Evolutionary conservation across 2,797 vertebrate species (phyloP).

Genomic region (Phataginus tricuspis): DNA sequence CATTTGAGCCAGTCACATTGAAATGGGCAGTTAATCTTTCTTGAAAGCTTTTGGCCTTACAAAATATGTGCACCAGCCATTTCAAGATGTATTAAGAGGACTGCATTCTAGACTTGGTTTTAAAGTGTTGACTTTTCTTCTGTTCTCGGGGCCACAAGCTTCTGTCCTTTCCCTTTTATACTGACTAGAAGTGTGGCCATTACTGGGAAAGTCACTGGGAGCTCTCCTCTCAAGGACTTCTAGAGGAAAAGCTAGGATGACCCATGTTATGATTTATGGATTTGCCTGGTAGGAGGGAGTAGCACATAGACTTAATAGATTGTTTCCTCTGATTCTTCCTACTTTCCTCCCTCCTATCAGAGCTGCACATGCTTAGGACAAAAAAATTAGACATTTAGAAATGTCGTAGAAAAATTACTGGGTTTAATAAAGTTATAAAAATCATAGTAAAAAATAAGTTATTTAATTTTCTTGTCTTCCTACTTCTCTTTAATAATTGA

Average conservation of each 20-base stretch:
- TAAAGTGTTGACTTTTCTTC: background rate
- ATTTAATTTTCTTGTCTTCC: background rate
- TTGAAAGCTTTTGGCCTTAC: background rate
- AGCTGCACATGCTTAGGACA: background rate
- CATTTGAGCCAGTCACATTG: background rate
- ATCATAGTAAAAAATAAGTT: background rate
- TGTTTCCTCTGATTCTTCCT: background rate
- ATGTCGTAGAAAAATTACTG: background rate
- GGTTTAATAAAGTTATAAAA: background rate
- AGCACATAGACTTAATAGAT: background rate
- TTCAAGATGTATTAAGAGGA: background rate
- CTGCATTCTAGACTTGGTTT: background rate
- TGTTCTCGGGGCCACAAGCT: background rate
- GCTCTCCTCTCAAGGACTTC: background rate
- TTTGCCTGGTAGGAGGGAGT: background rate
- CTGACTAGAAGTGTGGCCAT: background rate
- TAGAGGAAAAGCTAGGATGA: background rate
- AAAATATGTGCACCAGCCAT: background rate
- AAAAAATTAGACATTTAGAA: conserved; percentile 6
- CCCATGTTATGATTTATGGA: background rate
- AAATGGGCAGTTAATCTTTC: background rate
- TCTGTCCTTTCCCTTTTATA: background rate
- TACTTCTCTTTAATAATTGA: background rate
- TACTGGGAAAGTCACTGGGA: background rate
- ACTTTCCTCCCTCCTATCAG: background rate